Conservation (phyloP, 2,113 vertebrate species). For the Mola mola region DNA sequence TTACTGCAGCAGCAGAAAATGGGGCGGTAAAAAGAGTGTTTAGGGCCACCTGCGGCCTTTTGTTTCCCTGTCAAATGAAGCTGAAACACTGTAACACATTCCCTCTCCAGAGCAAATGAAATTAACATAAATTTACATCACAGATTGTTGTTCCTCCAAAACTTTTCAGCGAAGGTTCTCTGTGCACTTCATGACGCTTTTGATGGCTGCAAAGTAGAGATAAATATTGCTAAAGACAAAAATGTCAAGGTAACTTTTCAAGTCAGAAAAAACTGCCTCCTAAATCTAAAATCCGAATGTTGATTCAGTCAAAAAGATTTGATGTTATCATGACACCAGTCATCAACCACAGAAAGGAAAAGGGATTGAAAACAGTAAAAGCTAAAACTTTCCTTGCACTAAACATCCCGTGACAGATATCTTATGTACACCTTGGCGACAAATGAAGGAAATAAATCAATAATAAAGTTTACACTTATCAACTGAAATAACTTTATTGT, state of each 20-base stretch:
- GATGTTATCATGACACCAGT: too few relatives aligned
- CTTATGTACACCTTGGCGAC: too few relatives aligned
- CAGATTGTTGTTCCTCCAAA: constrained; percentile 49
- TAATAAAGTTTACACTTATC: too few relatives aligned
- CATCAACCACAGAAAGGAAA: too few relatives aligned
- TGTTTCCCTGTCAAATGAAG: constrained; percentile 68
- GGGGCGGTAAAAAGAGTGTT: constrained; percentile 31
- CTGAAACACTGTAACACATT: constrained; percentile 55
- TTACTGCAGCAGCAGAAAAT: constrained; percentile 26
- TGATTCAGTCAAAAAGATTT: too few relatives aligned
- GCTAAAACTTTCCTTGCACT: too few relatives aligned
- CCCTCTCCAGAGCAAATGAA: constrained; percentile 56
- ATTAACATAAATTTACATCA: constrained; percentile 69
- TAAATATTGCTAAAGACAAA: constrained; percentile 23
- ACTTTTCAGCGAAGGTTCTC: constrained; percentile 28
- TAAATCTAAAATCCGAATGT: too few relatives aligned
- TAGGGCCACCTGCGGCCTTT: constrained; percentile 45
- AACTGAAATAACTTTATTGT: too few relatives aligned
- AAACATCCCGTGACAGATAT: too few relatives aligned
- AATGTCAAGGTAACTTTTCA: constrained; percentile 26
- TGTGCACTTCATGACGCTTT: constrained; percentile 47
- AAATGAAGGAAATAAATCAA: too few relatives aligned
- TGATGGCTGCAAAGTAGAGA: constrained; percentile 49
- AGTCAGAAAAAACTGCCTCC: not conserved
- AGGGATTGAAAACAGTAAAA: too few relatives aligned